Conservation (phyloP, 2,888 invertebrate genomes). For the Tachina fera region DNA sequence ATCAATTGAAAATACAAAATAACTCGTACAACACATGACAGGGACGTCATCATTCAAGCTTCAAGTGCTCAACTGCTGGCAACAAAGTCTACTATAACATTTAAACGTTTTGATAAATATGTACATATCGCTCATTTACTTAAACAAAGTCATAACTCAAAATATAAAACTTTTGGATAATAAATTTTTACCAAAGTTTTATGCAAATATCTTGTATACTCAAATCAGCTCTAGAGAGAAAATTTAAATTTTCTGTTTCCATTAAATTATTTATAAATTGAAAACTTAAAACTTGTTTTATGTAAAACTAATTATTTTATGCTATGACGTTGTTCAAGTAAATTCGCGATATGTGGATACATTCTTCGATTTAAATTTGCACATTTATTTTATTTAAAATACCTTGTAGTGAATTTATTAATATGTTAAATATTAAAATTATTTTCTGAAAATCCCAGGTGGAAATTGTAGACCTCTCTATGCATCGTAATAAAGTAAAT, state of each 20-base stretch:
- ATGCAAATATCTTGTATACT: no score
- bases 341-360: not conserved
- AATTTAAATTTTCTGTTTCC: no score
- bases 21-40: slow-evolving; percentile 24
- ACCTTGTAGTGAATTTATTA: not conserved
- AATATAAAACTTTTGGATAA: no score
- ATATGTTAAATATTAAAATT: not conserved
- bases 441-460: not conserved
- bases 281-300: no score
- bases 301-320: no score
- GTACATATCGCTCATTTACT: no score
- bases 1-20: slow-evolving; percentile 36
- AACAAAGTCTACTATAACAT: slow-evolving; percentile 6
- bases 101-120: not conserved
- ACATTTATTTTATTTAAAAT: not conserved
- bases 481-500: not conserved
- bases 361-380: not conserved
- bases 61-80: slow-evolving; percentile 6
- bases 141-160: no score
- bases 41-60: slow-evolving; percentile 36
- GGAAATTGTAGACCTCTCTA: not conserved
- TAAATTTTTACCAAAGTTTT: no score
- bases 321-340: no score
- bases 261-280: no score
- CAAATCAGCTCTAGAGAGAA: no score